Percentiles rank a stretch among this genome's conserved stretches.
phyloP scores from a whole-genome alignment of 2,113 vertebrate genomes.

The Glaucomys volans region DNA sequence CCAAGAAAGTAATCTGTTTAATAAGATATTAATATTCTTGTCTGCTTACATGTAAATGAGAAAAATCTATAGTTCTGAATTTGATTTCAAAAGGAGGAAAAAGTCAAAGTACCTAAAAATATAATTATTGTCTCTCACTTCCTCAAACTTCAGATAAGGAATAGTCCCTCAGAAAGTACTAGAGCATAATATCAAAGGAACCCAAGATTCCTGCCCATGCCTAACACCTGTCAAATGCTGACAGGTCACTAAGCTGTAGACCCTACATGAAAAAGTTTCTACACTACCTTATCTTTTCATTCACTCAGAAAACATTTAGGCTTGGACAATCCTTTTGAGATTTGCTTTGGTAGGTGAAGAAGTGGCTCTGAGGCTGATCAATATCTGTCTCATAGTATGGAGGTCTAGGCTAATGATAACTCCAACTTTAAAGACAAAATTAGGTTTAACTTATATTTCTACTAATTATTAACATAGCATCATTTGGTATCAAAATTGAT shows the following conservation, averaged over 20 bases:
- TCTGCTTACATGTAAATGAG: neutral
- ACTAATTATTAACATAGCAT: too few species aligned
- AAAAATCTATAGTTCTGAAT: slow-evolving; percentile 10
- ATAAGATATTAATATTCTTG: too few species aligned
- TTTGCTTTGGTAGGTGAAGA: neutral
- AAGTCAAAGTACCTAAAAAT: neutral
- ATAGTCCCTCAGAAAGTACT: neutral
- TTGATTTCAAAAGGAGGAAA: neutral
- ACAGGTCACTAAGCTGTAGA: neutral
- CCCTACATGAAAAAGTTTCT: neutral
- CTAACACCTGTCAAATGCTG: neutral
- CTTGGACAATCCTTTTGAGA: neutral
- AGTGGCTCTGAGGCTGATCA: neutral
- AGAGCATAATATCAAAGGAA: neutral
- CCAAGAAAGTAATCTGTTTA: neutral
- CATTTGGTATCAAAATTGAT: neutral
- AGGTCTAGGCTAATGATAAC: neutral
- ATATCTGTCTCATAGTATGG: neutral
- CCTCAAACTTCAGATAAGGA: slow-evolving; percentile 47
- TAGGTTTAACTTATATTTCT: neutral
- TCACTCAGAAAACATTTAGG: neutral
- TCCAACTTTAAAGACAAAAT: neutral
- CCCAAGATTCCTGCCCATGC: neutral
- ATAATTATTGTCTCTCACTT: neutral
- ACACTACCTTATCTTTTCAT: neutral